These are phyloP conservation scores for Cheilosia impressa DNA, from an alignment of 2,888 invertebrate genomes.

Conservation along the genomic window DNA sequence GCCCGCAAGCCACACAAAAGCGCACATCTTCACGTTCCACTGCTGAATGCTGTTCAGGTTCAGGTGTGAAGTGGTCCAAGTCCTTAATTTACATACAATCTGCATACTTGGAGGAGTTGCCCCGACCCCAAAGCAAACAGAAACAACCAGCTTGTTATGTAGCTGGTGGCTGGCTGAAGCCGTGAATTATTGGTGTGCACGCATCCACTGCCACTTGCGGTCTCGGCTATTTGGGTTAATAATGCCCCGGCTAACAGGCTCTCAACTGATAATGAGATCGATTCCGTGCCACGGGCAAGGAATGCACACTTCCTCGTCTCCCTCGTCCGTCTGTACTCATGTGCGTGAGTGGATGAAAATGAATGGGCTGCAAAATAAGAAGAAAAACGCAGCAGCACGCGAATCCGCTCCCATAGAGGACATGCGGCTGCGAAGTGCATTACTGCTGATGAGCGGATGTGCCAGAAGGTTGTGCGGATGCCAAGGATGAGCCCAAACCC, in stretches of 20 bases:
- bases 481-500: conserved; percentile 35
- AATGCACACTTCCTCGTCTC: conserved; percentile 47
- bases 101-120: conserved; percentile 64
- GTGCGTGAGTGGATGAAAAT: conserved; percentile 73
- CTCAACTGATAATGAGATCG: conserved; percentile 75
- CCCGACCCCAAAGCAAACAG: neutral
- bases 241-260: conserved; percentile 69
- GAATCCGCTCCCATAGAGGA: conserved; percentile 61
- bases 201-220: conserved; percentile 49
- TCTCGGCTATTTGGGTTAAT: conserved; percentile 73
- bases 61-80: conserved; percentile 70
- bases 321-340: conserved; percentile 22
- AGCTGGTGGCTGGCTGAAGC: conserved; percentile 41
- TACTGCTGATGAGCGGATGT: conserved; percentile 69
- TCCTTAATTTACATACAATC: conserved; percentile 73
- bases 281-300: conserved; percentile 72
- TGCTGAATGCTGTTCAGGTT: conserved; percentile 18
- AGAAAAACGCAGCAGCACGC: conserved; percentile 67
- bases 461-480: conserved; percentile 8
- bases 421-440: conserved; percentile 43
- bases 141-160: conserved; percentile 14
- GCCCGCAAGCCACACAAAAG: conserved; percentile 14
- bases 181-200: conserved; percentile 74
- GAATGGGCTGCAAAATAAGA: conserved; percentile 57
- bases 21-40: conserved; percentile 1